Base-by-base conservation (phyloP, 2,888 invertebrate genomes). In the Trilocha varians region DNA sequence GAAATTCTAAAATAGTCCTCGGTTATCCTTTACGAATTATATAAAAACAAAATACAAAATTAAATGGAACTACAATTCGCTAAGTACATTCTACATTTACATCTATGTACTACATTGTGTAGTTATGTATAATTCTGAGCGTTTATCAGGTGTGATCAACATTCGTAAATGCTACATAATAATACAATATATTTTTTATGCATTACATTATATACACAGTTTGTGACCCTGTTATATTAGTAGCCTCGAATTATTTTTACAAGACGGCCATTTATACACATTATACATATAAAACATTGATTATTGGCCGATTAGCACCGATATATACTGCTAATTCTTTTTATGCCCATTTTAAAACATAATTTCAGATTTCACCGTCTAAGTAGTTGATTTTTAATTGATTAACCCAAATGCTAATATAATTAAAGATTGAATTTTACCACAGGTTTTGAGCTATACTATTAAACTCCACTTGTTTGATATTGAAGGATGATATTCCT, bases 121-220 rank as follows among this genome's bases (percentile, higher is more conserved):
- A 1, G 4, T 5, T 25, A 25, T 25, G 25, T 25, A 25, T 25
- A 25, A 25, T 69, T 68, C 69, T 85, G 85, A 85, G 85, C 85
- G 73, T 84, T 78, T 56, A 79, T 84, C 85, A 85, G 85, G 85
- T 85, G 85, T 84, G 82, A 67, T 72, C 64, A 62, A 64, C 25
- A 50, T 48, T 51, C 47, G 48, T 49, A 49, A 35, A 46, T 34
- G 48, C 39, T 35, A 43, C 36, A 18, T 51, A 50, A 48, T 42
- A 25, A 9, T 6, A 25, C 48, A 44, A 52, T 41, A 52, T 55
- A 50, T 46, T 38, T 40, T 43, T 40, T 54, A 53, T 45, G 54
- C 43, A 54, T 55, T 67, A 64, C 63, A 67, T 62, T 63, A 54
- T 70, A 68, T 64, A 68, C 55, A 59, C 67, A 68, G 60, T 65